phyloP scores from a whole-genome alignment of 2,888 invertebrate genomes.

The Plebejus argus region DNA sequence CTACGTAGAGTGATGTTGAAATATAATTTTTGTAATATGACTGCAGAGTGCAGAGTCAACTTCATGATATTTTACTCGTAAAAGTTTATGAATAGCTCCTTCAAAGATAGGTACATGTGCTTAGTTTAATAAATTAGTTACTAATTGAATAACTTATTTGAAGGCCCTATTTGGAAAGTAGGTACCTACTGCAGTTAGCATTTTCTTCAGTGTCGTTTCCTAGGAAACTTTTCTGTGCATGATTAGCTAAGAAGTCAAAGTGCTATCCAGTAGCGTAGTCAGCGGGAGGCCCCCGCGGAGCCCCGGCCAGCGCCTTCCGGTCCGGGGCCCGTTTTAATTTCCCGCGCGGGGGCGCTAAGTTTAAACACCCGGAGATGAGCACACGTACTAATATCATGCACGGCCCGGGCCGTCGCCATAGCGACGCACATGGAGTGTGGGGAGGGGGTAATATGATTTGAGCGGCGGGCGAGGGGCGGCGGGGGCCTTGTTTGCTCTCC shows the following conservation, averaged over 20 bases:
- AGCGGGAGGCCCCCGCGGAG: conserved; percentile 48
- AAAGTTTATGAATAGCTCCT: not conserved
- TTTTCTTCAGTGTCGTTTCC: not conserved
- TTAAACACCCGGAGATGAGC: conserved; percentile 79
- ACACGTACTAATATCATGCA: conserved; percentile 79
- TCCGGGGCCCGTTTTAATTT: conserved; percentile 77
- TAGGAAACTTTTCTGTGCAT: not conserved
- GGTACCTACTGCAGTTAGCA: not conserved
- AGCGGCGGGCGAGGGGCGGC: conserved; percentile 67
- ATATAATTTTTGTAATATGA: not conserved
- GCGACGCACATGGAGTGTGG: conserved; percentile 82
- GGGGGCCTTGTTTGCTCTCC: conserved; percentile 80
- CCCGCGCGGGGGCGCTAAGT: conserved; percentile 73
- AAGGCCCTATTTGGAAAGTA: not conserved
- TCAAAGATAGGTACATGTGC: not conserved
- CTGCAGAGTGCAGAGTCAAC: not conserved
- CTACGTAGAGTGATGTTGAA: not conserved
- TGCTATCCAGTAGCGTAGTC: not conserved
- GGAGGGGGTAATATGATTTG: conserved; percentile 80
- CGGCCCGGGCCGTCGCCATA: conserved; percentile 84
- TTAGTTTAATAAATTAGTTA: not conserved
- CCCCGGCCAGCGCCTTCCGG: conserved; percentile 61
- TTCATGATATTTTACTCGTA: not conserved
- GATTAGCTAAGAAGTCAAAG: not conserved
- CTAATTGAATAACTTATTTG: not conserved